Conservation (phyloP, 2,797 vertebrate species). For the Sebastes steindachneri region DNA sequence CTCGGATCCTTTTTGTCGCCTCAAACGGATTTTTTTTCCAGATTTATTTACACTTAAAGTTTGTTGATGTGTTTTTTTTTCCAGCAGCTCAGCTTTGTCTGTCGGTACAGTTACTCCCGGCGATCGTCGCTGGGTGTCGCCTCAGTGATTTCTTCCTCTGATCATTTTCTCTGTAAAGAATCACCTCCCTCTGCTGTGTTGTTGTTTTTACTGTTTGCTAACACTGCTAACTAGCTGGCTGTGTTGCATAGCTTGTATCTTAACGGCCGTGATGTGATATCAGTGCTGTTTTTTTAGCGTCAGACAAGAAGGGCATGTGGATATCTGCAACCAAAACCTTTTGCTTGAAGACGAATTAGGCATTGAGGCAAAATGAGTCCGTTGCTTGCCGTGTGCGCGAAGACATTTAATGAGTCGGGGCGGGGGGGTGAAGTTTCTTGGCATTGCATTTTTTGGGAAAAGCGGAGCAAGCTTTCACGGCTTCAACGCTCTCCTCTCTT, state of each 20-base stretch:
- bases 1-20: background rate
- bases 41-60: slow-evolving; percentile 10
- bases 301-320: background rate
- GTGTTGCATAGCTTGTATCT: background rate
- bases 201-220: slow-evolving; percentile 6
- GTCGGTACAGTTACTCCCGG: slow-evolving; percentile 1
- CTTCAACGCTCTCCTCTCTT: background rate
- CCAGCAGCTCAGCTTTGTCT: background rate
- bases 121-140: background rate
- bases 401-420: background rate
- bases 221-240: slow-evolving; percentile 23
- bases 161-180: slow-evolving; percentile 4
- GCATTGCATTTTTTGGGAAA: background rate
- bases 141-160: slow-evolving; percentile 13
- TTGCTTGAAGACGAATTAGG: background rate
- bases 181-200: slow-evolving; percentile 11
- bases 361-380: background rate
- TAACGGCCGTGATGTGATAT: background rate
- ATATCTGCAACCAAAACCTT: background rate
- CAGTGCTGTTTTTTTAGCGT: background rate
- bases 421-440: background rate
- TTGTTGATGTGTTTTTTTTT: background rate
- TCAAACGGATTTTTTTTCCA: background rate
- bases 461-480: background rate
- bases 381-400: background rate